A percentile compares a stretch with the other conserved stretches of the same genome.
Evolutionary conservation across 2,888 invertebrate species (phyloP).

Genomic region (Eupithecia subfuscata): DNA sequence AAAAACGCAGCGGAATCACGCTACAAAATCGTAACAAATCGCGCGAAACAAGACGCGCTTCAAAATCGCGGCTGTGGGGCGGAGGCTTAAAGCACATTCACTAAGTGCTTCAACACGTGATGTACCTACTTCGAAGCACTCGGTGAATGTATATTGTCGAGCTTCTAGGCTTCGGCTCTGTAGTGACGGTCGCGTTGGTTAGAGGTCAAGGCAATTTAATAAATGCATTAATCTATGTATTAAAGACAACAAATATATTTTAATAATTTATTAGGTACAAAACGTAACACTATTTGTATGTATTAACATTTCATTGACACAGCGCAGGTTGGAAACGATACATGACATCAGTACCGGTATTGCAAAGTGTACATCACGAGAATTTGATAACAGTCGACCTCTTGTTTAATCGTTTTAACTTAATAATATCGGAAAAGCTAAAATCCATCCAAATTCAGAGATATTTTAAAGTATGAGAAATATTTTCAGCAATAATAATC

Average conservation of each 20-base stretch:
- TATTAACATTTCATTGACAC: slow-evolving; percentile 51
- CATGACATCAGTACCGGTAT: background rate
- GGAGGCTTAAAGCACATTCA: too few species aligned
- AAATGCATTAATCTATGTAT: too few species aligned
- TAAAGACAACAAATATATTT: slow-evolving; percentile 44
- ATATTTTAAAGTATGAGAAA: background rate
- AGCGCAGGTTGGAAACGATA: slow-evolving; percentile 20
- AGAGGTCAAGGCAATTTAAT: too few species aligned
- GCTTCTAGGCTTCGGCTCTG: too few species aligned
- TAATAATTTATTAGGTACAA: slow-evolving; percentile 74
- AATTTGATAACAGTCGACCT: background rate
- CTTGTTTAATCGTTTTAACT: background rate
- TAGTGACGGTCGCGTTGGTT: too few species aligned
- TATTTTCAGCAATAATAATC: background rate
- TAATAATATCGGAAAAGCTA: background rate
- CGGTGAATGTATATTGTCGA: too few species aligned
- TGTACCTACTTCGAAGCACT: too few species aligned
- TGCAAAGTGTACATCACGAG: background rate
- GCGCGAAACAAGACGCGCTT: too few species aligned
- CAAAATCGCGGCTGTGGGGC: too few species aligned
- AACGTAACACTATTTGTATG: slow-evolving; percentile 72
- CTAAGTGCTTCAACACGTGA: too few species aligned
- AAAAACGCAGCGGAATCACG: too few species aligned
- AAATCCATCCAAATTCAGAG: background rate
- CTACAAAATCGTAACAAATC: too few species aligned